These are phyloP conservation scores for Blera fallax DNA, from an alignment of 2,888 invertebrate species.

Conservation along the genomic window DNA sequence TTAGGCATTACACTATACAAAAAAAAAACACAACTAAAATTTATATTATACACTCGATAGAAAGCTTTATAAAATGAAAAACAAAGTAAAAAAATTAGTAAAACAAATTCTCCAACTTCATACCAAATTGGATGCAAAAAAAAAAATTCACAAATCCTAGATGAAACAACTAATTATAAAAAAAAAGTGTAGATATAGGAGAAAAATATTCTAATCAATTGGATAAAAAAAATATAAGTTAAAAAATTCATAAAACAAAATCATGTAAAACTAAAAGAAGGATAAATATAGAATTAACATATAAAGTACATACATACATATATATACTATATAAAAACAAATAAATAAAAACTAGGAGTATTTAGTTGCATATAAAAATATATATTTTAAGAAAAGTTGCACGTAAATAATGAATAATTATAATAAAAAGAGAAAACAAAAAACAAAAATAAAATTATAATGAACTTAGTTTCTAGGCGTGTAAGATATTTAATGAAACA, in stretches of 20 bases:
- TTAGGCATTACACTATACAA: slow-evolving; percentile 7
- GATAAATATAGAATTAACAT: slow-evolving; percentile 28
- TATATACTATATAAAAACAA: slow-evolving; percentile 40
- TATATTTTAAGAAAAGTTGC: slow-evolving; percentile 65
- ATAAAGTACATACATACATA: slow-evolving; percentile 52
- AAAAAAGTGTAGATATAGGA: slow-evolving; percentile 47
- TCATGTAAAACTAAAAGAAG: slow-evolving; percentile 6
- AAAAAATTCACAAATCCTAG: slow-evolving; percentile 59
- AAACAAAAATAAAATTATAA: slow-evolving; percentile 5
- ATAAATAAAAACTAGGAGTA: slow-evolving; percentile 19
- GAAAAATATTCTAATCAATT: slow-evolving; percentile 63
- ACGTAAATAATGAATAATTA: slow-evolving; percentile 45
- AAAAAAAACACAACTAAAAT: slow-evolving; percentile 14
- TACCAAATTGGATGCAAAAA: slow-evolving; percentile 20
- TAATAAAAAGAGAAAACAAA: slow-evolving; percentile 14
- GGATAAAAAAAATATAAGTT: slow-evolving; percentile 18
- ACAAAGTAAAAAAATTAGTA: slow-evolving; percentile 36
- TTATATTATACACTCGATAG: slow-evolving; percentile 68
- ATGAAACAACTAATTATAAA: slow-evolving; percentile 46
- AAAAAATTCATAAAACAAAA: slow-evolving; percentile 4
- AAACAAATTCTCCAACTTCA: slow-evolving; percentile 31
- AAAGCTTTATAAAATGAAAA: slow-evolving; percentile 62
- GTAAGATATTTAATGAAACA: slow-evolving; percentile 65
- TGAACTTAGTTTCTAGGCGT: slow-evolving; percentile 57
- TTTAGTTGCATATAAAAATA: slow-evolving; percentile 27